These are phyloP conservation scores for Spinus olivaceus DNA, from an alignment of 2,797 vertebrate genomes.

Conservation along the genomic window DNA sequence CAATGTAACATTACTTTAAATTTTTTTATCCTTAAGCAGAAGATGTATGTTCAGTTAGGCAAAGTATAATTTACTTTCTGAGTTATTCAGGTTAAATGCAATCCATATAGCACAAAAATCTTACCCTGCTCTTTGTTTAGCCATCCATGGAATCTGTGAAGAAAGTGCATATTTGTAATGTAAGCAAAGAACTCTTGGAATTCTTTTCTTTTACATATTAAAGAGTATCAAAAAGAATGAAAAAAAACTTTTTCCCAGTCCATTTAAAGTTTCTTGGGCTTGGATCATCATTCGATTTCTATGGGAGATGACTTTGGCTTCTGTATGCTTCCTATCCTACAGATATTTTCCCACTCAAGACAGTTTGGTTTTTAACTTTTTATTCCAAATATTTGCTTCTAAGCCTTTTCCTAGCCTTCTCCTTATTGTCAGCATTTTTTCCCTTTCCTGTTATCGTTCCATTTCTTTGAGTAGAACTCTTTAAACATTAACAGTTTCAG, in stretches of 20 bases:
- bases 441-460: not conserved
- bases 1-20: not conserved
- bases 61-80: not conserved
- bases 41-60: not conserved
- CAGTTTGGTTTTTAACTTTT: not conserved
- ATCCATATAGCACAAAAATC: not conserved
- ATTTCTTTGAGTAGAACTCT: not conserved
- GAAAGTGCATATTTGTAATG: not conserved
- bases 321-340: not conserved
- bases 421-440: not conserved
- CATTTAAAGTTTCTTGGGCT: not conserved
- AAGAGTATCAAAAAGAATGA: not conserved
- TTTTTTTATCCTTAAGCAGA: not conserved
- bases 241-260: not conserved
- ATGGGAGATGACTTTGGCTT: not conserved
- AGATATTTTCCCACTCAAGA: not conserved
- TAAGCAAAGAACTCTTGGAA: not conserved
- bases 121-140: not conserved
- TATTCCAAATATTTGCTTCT: not conserved
- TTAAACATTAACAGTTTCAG: constrained; percentile 39
- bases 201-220: not conserved
- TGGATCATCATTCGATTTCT: not conserved
- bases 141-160: not conserved
- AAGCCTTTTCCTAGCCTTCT: not conserved
- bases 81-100: not conserved